Evolutionary conservation across 2,888 invertebrate genomes (phyloP), one percentile per base, ranked within the genome.

Genomic region (Leptinotarsa rubiginosa): DNA sequence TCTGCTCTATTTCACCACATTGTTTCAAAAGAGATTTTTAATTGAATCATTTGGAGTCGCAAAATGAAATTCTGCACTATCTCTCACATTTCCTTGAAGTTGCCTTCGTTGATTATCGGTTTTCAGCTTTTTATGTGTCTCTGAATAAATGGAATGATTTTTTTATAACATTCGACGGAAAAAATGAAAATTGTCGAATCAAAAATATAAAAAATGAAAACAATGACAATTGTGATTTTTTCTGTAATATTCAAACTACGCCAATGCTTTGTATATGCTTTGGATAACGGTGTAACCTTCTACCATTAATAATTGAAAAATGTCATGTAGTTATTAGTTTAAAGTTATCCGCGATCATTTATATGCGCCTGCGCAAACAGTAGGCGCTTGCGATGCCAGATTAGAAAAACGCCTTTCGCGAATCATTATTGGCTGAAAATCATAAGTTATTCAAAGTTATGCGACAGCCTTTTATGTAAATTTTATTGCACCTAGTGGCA

Each of bases 311-410:
- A 4, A 56, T 16, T 22, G 13, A 25, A 25, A 56, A 56, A 25
- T 25, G 25, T 4, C 15, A 20, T 20, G 13, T 22, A 15, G 74
- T 56, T 62, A 62, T 41, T 25, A n/a, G n/a, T 41, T 75, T 75
- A 72, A 74, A 77, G 74, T 47, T 77, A 77, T 75, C 75, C 73
- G 70, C 72, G 49, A 75, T 72, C 75, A 65, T 75, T 67, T 73
- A 74, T 78, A 68, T 77, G 78, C 77, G 77, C 79, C 75, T 77
- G 79, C 77, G 77, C 75, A 79, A 75, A 66, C 65, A 74, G 75
- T 77, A 77, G 77, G 76, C 76, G 79, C 74, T 74, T 69, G 41
- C 64, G 73, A 75, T 65, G 69, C 41, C 15, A 77, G 75, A 76
- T 76, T 75, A 69, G 70, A 70, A 73, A 74, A 77, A 64, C 56